These are phyloP conservation scores for Coreoperca whiteheadi DNA, from an alignment of 2,113 vertebrate genomes.

Conservation along the genomic window DNA sequence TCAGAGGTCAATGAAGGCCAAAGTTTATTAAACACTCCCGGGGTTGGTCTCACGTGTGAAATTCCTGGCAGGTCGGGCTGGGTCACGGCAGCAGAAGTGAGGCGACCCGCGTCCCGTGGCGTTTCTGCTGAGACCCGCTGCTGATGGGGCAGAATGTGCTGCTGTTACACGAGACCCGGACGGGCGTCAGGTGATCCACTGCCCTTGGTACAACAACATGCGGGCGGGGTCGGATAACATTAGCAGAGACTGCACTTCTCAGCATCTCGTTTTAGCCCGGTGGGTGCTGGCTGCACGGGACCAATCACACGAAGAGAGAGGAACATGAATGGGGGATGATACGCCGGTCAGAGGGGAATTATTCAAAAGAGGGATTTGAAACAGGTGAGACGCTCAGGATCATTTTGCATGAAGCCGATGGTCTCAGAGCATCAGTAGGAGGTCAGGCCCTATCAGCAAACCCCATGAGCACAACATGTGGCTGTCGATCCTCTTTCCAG, in stretches of 20 bases:
- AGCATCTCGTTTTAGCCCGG: not conserved
- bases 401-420: not conserved
- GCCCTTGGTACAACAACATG: conserved; percentile 53
- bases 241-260: not conserved
- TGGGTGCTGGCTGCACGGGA: not conserved
- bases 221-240: conserved; percentile 22
- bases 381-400: not conserved
- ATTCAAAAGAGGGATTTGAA: not conserved
- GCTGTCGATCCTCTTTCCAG: too few relatives aligned
- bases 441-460: not conserved
- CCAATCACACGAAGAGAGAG: conserved; percentile 31
- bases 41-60: not conserved
- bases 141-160: conserved; percentile 61
- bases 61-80: not conserved
- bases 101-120: conserved; percentile 43
- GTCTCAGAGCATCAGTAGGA: too few relatives aligned
- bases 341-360: conserved; percentile 15
- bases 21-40: too few relatives aligned
- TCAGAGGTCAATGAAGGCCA: not conserved
- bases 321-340: not conserved
- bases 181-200: conserved; percentile 44
- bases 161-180: conserved; percentile 48
- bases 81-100: conserved; percentile 8
- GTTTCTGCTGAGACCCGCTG: conserved; percentile 49
- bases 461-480: too few relatives aligned